Conservation (phyloP, 2,888 invertebrate species). For the Eristalinus sepulchralis region DNA sequence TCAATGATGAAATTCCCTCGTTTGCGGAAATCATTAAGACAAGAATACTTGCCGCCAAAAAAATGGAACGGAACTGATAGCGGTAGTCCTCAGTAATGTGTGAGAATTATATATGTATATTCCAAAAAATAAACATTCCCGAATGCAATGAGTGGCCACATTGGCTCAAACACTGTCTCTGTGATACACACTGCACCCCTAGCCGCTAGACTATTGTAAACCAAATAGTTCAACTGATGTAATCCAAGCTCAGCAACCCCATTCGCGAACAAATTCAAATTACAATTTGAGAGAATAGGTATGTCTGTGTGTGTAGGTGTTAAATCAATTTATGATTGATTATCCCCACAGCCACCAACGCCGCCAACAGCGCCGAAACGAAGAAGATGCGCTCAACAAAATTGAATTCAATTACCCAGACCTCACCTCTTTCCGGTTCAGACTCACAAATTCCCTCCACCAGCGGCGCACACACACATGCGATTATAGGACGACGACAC, state of each 20-base stretch:
- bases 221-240: not conserved
- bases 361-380: not conserved
- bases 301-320: too few relatives aligned
- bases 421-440: not conserved
- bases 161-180: too few relatives aligned
- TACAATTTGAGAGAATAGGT: not conserved
- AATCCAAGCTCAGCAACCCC: not conserved
- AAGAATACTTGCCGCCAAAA: too few relatives aligned
- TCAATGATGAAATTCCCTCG: too few relatives aligned
- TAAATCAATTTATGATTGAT: not conserved
- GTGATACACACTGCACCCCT: too few relatives aligned
- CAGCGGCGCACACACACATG: not conserved
- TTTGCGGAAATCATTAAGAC: too few relatives aligned
- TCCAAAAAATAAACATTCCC: too few relatives aligned
- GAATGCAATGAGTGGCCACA: too few relatives aligned
- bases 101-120: too few relatives aligned
- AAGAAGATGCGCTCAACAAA: not conserved
- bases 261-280: not conserved
- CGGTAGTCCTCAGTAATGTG: too few relatives aligned
- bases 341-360: not conserved
- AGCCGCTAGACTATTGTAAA: too few relatives aligned
- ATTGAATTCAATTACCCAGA: not conserved
- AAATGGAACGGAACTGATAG: too few relatives aligned
- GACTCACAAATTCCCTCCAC: not conserved
- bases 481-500: not conserved